Evolutionary conservation across 1,140 invertebrate genomes (phyloP), one percentile per base, ranked within the genome.

Genomic region (Pomacea maculata): DNA sequence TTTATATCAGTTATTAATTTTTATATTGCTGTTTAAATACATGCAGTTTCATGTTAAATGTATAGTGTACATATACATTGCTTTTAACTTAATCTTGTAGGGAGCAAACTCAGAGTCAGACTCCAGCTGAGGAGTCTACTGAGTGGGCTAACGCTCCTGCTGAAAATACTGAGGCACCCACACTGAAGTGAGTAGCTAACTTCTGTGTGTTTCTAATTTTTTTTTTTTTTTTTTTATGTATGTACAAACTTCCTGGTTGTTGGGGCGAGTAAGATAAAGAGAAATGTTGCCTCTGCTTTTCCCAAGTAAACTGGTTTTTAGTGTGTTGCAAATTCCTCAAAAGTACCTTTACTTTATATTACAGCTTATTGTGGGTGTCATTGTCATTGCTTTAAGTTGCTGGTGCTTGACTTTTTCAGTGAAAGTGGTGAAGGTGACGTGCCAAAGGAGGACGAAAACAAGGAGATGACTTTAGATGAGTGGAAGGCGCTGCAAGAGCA

Each of bases 401-500:
- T 21, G 57, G 68, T 68, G 19, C 75, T 19, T 67, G 70, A 25
- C 78, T 15, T 25, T 80, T 84, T 2, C 72, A 88, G 87, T 83
- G 86, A 88, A 75, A 87, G 83, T 80, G 84, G 81, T 45, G 87
- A 87, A 79, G 86, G 84, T 70, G 65, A 80, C 19, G 80, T 72
- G n/a, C 64, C 82, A 54, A 83, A 85, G 70, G 85, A 82, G 68
- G 82, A 83, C 7, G 77, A 82, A 57, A 79, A 84, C n/a, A 86
- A 89, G 76, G 84, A 88, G 64, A 88, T 90, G 88, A 90, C 89
- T 0, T 81, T 89, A 68, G 87, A 89, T 77, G 89, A 90, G 82
- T 90, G 86, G 85, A 89, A 88, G 80, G 88, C 88, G 14, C 68
- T 85, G 70, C 85, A 89, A 79, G 83, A 81, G 15, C 85, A 87